A percentile compares a stretch with the other conserved stretches of the same genome.
Evolutionary conservation across 2,113 vertebrate genomes (phyloP).

Genomic region (Pedionomus torquatus): DNA sequence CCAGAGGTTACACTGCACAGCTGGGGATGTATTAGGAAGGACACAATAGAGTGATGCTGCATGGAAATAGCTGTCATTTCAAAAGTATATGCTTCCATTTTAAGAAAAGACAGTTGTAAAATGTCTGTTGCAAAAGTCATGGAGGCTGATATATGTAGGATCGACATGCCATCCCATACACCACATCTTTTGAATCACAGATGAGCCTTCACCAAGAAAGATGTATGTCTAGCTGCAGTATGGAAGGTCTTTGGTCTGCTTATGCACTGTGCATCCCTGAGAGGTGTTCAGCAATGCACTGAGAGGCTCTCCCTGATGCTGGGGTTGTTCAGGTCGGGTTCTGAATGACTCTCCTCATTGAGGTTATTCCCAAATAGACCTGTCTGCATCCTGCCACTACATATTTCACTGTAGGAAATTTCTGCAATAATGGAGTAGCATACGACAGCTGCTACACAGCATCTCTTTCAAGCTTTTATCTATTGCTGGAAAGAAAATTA

Average conservation of each 20-base stretch:
- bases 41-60: background rate
- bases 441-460: background rate
- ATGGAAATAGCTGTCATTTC: background rate
- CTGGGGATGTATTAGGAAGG: background rate
- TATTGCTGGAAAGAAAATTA: background rate
- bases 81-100: background rate
- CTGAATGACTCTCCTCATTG: background rate
- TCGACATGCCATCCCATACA: background rate
- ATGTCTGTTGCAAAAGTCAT: background rate
- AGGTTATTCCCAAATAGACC: background rate
- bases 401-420: background rate
- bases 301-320: background rate
- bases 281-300: background rate
- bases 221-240: background rate
- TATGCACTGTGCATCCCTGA: rapidly evolving
- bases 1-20: background rate
- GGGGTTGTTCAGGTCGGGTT: background rate
- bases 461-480: background rate
- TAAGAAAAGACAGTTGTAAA: background rate
- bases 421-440: background rate
- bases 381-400: background rate
- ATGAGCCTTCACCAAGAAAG: background rate
- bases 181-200: background rate
- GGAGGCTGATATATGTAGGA: background rate
- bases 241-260: background rate